These are phyloP conservation scores for Drosophila repletoides DNA, from an alignment of 1,140 invertebrate genomes.

Conservation along the genomic window DNA sequence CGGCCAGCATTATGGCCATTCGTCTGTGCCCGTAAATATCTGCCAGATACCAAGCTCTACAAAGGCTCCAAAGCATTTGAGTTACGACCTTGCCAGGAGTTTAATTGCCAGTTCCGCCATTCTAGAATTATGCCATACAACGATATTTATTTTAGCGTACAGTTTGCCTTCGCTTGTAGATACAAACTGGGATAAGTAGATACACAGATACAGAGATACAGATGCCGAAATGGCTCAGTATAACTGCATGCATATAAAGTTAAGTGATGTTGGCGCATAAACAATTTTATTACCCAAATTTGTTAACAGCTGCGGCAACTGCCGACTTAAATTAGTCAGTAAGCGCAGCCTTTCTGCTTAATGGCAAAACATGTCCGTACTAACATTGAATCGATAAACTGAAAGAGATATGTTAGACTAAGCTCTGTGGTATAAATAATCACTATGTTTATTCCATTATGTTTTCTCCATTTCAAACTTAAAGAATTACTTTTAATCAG, in stretches of 20 bases:
- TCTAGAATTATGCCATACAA: conserved; percentile 26
- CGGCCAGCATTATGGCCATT: neutral
- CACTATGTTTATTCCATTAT: too few species aligned
- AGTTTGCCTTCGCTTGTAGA: neutral
- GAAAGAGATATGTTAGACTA: neutral
- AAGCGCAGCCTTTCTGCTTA: neutral
- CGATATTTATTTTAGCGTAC: conserved; percentile 28
- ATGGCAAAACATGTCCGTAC: neutral
- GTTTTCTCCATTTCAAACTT: too few species aligned
- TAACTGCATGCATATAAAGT: conserved; percentile 32
- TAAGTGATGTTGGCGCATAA: conserved; percentile 58
- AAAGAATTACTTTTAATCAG: too few species aligned
- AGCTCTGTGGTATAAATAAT: too few species aligned
- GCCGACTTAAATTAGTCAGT: conserved; percentile 50
- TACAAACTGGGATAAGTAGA: conserved; percentile 30
- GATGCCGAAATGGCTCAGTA: neutral
- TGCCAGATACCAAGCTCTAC: conserved; percentile 5
- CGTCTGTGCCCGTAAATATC: conserved; percentile 8
- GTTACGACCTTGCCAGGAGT: conserved; percentile 59
- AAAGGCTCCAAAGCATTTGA: conserved; percentile 23
- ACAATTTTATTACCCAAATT: conserved; percentile 65
- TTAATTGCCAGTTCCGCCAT: conserved; percentile 59
- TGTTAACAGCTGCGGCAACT: conserved; percentile 61
- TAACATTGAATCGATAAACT: neutral
- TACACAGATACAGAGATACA: neutral